phyloP scores from a whole-genome alignment of 2,888 invertebrate genomes.

The Sinopyrophorus schimmeli region DNA sequence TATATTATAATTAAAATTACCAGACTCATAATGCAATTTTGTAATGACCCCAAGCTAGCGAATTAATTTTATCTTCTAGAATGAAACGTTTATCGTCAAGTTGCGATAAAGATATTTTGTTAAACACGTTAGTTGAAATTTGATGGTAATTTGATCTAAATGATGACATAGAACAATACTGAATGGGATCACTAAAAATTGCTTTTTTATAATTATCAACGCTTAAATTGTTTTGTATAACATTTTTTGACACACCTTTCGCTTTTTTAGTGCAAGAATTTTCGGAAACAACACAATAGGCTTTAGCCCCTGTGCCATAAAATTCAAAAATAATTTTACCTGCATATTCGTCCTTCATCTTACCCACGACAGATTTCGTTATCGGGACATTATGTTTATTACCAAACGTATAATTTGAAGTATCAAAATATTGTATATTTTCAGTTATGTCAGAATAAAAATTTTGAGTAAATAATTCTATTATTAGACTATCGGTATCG shows the following conservation, averaged over 20 bases:
- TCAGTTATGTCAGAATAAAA: slow-evolving; percentile 27
- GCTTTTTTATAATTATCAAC: too few species aligned
- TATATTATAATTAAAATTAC: too few species aligned
- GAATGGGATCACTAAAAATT: too few species aligned
- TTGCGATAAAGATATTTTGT: too few species aligned
- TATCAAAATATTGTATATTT: slow-evolving; percentile 35
- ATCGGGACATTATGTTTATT: slow-evolving; percentile 37
- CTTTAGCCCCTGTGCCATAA: slow-evolving; percentile 38
- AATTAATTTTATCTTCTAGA: too few species aligned
- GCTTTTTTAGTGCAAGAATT: slow-evolving; percentile 3
- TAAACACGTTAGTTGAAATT: too few species aligned
- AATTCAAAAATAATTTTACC: slow-evolving; percentile 40
- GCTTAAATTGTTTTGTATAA: background rate
- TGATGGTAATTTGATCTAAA: too few species aligned
- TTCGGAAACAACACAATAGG: slow-evolving; percentile 29
- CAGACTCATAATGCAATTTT: too few species aligned
- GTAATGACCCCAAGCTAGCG: too few species aligned
- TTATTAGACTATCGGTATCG: slow-evolving; percentile 32
- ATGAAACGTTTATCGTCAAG: too few species aligned
- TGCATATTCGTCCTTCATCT: slow-evolving; percentile 43
- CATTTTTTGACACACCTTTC: slow-evolving; percentile 1
- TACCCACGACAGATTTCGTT: slow-evolving; percentile 41
- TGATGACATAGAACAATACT: too few species aligned
- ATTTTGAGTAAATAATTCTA: slow-evolving; percentile 2
- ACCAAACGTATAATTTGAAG: slow-evolving; percentile 32